A percentile compares a stretch with the other conserved stretches of the same genome.
These are phyloP conservation scores for Lota lota DNA, from an alignment of 2,113 vertebrate genomes.

Conservation along the genomic window DNA sequence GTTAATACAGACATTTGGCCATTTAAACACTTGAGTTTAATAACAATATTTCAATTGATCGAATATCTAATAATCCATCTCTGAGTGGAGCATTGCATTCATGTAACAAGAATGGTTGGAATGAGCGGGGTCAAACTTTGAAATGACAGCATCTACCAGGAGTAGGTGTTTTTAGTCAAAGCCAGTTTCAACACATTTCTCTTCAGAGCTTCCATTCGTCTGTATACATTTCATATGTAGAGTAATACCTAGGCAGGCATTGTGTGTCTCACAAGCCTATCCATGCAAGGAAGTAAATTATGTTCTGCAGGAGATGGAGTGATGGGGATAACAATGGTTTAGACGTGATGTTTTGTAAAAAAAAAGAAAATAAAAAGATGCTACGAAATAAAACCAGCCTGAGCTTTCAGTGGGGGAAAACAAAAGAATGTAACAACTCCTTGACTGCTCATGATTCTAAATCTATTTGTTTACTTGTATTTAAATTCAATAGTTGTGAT, in stretches of 20 bases:
- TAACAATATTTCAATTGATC: neutral
- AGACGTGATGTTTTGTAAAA: constrained; percentile 59
- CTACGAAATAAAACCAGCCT: constrained; percentile 53
- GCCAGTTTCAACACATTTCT: constrained; percentile 16
- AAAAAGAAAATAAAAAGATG: constrained; percentile 34
- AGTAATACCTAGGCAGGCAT: constrained; percentile 13
- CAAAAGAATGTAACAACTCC: constrained; percentile 24
- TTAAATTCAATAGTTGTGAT: constrained; percentile 58
- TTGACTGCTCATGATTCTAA: constrained; percentile 63
- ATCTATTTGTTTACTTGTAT: constrained; percentile 47
- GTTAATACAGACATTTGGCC: constrained; percentile 38
- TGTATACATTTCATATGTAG: constrained; percentile 14
- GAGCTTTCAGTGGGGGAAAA: constrained; percentile 49
- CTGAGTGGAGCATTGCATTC: neutral
- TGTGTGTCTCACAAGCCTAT: constrained; percentile 22
- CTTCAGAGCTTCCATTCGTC: constrained; percentile 17
- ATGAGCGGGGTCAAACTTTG: constrained; percentile 11
- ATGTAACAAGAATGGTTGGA: constrained; percentile 22
- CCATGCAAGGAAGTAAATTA: constrained; percentile 8
- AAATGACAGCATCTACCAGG: constrained; percentile 43
- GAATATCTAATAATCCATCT: neutral
- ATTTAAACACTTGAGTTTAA: constrained; percentile 50
- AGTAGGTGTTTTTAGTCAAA: constrained; percentile 38
- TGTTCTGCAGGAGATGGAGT: constrained; percentile 18
- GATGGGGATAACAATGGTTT: constrained; percentile 31